A percentile compares a stretch with the other conserved stretches of the same genome.
Conservation (phyloP, 2,797 vertebrate species). For the Percopsis omiscomaycus region DNA sequence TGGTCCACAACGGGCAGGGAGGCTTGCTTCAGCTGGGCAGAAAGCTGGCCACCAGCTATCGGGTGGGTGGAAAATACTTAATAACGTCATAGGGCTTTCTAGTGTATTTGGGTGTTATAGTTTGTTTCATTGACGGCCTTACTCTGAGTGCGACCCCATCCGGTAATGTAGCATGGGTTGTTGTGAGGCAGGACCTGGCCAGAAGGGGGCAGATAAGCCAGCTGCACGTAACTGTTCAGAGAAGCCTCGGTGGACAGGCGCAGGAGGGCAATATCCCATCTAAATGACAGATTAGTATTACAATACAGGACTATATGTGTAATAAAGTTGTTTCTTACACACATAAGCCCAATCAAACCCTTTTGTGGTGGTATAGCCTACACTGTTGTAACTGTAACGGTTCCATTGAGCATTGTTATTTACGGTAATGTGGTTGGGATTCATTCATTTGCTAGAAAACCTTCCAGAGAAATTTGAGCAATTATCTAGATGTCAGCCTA, state of each 20-base stretch:
- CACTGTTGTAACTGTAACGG: not conserved
- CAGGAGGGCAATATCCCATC: slow-evolving; percentile 88
- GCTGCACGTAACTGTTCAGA: slow-evolving; percentile 82
- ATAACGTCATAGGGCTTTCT: not conserved
- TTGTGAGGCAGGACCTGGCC: slow-evolving; percentile 82
- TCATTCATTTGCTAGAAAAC: too few species aligned
- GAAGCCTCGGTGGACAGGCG: slow-evolving; percentile 72
- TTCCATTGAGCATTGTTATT: not conserved
- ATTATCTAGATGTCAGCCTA: too few species aligned
- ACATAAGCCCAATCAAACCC: not conserved
- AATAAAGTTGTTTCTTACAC: not conserved
- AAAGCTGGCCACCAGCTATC: slow-evolving; percentile 76
- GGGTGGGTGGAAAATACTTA: not conserved
- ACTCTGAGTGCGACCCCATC: slow-evolving; percentile 89
- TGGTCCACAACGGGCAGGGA: slow-evolving; percentile 81
- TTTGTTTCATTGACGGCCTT: slow-evolving; percentile 57
- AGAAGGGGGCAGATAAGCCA: slow-evolving; percentile 75
- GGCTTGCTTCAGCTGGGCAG: slow-evolving; percentile 83
- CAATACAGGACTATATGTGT: not conserved
- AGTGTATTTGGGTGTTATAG: too few species aligned
- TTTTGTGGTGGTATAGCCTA: not conserved
- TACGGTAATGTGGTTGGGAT: too few species aligned
- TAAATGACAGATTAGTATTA: slow-evolving; percentile 46
- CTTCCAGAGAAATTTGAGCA: too few species aligned
- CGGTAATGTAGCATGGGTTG: slow-evolving; percentile 85